Conservation (phyloP, 2,797 vertebrate genomes). For the Lagodon rhomboides region DNA sequence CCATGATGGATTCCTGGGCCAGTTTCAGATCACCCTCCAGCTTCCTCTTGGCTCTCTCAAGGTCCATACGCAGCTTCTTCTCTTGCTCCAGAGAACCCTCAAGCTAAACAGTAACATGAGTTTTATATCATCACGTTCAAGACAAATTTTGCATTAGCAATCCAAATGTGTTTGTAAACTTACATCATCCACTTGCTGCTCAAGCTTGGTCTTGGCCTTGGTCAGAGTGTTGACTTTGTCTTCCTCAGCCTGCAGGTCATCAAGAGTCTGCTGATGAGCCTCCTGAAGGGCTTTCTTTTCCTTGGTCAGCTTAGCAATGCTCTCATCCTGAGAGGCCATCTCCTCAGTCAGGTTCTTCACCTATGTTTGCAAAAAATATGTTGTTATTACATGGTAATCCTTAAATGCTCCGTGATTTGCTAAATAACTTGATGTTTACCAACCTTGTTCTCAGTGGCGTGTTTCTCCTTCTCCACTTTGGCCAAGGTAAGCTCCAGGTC, state of each 20-base stretch:
- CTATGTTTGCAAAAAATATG: slow-evolving; percentile 36
- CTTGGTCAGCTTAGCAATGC: slow-evolving; percentile 80
- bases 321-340: slow-evolving; percentile 82
- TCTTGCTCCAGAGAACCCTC: slow-evolving; percentile 92
- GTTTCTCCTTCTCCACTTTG: slow-evolving; percentile 93
- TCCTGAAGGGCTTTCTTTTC: slow-evolving; percentile 83
- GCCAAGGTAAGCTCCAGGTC: slow-evolving; percentile 91
- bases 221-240: slow-evolving; percentile 89
- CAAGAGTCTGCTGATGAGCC: slow-evolving; percentile 79
- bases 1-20: slow-evolving; percentile 87
- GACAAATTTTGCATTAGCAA: not conserved
- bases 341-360: slow-evolving; percentile 84
- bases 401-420: not conserved
- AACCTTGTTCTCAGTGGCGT: slow-evolving; percentile 94
- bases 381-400: not conserved
- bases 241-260: slow-evolving; percentile 85
- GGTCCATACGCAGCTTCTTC: slow-evolving; percentile 89
- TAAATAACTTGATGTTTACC: not conserved
- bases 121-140: not conserved
- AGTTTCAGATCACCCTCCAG: slow-evolving; percentile 92
- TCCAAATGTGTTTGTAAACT: slow-evolving; percentile 60
- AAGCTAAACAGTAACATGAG: slow-evolving; percentile 75
- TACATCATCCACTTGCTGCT: slow-evolving; percentile 92
- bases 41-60: slow-evolving; percentile 91
- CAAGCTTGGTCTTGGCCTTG: slow-evolving; percentile 90